Conservation (phyloP, 2,113 vertebrate genomes). For the Aphyosemion australe region DNA sequence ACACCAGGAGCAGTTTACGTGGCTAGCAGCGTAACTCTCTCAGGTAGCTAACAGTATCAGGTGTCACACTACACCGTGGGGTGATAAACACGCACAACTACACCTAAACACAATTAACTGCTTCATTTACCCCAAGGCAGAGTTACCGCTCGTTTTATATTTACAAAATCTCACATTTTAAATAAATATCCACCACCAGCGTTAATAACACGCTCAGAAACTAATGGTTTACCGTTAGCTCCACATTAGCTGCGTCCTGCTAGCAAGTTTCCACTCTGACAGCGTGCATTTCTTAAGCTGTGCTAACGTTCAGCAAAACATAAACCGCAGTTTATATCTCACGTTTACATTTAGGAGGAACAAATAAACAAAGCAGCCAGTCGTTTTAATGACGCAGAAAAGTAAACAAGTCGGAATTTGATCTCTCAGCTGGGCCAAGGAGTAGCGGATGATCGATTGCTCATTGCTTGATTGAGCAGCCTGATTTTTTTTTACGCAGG, state of each 20-base stretch:
- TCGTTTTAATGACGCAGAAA: slow-evolving; percentile 1
- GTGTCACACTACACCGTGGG: slow-evolving; percentile 10
- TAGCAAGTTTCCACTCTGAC: slow-evolving; percentile 13
- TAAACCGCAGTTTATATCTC: neutral
- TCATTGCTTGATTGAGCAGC: slow-evolving; percentile 58
- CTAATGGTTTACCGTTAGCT: slow-evolving; percentile 46
- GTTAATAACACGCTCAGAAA: neutral
- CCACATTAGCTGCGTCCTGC: slow-evolving; percentile 24
- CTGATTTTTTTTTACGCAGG: slow-evolving; percentile 48
- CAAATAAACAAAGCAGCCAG: neutral
- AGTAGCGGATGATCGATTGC: slow-evolving; percentile 55
- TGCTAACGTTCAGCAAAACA: neutral
- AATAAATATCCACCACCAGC: neutral
- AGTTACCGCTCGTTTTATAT: no score
- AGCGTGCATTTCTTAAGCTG: neutral
- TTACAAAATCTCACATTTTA: neutral
- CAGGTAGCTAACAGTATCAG: slow-evolving; percentile 38
- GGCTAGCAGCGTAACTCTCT: slow-evolving; percentile 51
- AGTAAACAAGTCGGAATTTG: slow-evolving; percentile 30
- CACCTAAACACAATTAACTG: neutral
- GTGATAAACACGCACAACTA: slow-evolving; percentile 29
- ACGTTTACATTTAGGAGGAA: neutral
- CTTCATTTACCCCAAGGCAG: neutral
- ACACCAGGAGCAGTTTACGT: slow-evolving; percentile 69
- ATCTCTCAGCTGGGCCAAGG: slow-evolving; percentile 33